Base-by-base conservation (phyloP, 2,113 vertebrate species). In the Gracilinanus agilis region DNA sequence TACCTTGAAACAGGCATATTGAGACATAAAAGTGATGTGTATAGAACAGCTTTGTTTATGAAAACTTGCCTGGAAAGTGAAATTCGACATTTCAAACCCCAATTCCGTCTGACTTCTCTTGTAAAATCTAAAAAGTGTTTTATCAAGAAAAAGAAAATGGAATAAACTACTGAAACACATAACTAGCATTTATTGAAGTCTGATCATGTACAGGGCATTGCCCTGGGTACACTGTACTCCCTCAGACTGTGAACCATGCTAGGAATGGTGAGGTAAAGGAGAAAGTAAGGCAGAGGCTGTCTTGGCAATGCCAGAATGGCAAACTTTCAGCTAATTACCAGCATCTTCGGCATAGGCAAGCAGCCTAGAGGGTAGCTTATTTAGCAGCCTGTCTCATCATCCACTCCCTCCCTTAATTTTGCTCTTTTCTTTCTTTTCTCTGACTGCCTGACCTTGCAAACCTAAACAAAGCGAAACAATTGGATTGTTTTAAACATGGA, bases 41-140 rank as follows among this genome's bases (percentile, higher is more conserved):
- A 90, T n/a, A 94, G 34, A 92, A 91, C 0, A 75, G 24, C 25
- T 92, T 24, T 53, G 53, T 93, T 95, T 92, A 44, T 61, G 55
- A 88, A 92, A 94, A n/a, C 24, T 92, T 93, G 27, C 90, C 29
- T 55, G 0, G 29, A 58, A 93, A 95, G 49, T 90, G 49, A 16
- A 55, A 93, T 88, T 93, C 93, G 90, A 40, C 90, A 23, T 92
- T 53, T 55, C 13, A 95, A 96, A 91, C 44, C 53, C 3, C 91
- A 13, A 53, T 34, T n/a, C 2, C 54, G n/a, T n/a, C 61, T 75
- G 61, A n/a, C 61, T 67, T 67, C 27, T 67, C 58, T 75, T n/a
- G 34, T n/a, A 75, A 75, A 75, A 75, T n/a, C 12, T 16, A n/a
- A 75, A 75, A 75, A 7, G 25, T 55, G 10, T 6, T 21, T 21